A percentile compares a stretch with the other conserved stretches of the same genome.
Evolutionary conservation across 2,113 vertebrate species (phyloP).

Genomic region (Etheostoma cragini): DNA sequence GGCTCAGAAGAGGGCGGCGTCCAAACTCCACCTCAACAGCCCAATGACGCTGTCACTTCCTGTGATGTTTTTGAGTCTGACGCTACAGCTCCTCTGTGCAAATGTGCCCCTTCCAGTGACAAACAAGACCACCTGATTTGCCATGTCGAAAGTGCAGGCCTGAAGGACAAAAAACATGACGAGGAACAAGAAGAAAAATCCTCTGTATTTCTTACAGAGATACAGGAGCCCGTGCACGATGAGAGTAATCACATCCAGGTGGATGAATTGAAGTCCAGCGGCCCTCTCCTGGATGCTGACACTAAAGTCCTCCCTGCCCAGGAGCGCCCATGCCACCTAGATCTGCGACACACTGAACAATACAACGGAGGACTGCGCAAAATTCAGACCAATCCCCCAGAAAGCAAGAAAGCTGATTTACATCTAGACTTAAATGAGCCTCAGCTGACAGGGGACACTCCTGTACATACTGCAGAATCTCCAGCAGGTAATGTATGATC

Average conservation of each 20-base stretch:
- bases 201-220: slow-evolving; percentile 68
- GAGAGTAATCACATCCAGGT: slow-evolving; percentile 13
- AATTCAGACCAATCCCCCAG: slow-evolving; percentile 83
- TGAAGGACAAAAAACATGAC: slow-evolving; percentile 10
- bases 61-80: slow-evolving; percentile 91
- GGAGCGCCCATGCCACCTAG: slow-evolving; percentile 93
- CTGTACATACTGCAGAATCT: slow-evolving; percentile 89
- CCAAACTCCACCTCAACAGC: slow-evolving; percentile 79
- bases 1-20: slow-evolving; percentile 90
- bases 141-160: slow-evolving; percentile 14
- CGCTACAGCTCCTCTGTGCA: slow-evolving; percentile 70
- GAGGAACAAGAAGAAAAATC: slow-evolving; percentile 44
- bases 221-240: slow-evolving; percentile 42
- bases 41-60: slow-evolving; percentile 77
- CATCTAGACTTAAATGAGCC: slow-evolving; percentile 89
- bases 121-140: slow-evolving; percentile 53
- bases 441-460: slow-evolving; percentile 87
- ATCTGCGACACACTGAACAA: slow-evolving; percentile 88
- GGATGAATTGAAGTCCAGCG: slow-evolving; percentile 26
- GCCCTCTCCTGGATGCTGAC: slow-evolving; percentile 40
- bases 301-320: slow-evolving; percentile 87
- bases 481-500: slow-evolving; percentile 99
- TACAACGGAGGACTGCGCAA: slow-evolving; percentile 83
- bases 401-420: slow-evolving; percentile 87
- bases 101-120: slow-evolving; percentile 57